Base-by-base conservation (phyloP, 2,113 vertebrate species). In the Hippocampus comes region DNA sequence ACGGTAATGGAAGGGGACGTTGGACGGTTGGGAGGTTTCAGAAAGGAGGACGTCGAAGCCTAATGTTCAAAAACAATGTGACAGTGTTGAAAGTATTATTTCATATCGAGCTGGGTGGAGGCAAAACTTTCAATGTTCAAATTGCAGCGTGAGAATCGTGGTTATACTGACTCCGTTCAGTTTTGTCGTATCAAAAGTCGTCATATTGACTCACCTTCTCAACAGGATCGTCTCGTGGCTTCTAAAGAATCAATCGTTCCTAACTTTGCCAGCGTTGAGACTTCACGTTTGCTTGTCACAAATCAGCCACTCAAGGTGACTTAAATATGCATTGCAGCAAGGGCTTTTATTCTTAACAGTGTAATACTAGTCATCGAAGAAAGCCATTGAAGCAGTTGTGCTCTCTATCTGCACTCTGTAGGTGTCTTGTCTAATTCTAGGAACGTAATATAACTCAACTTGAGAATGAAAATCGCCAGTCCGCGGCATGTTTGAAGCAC, bases 261-360 rank as follows among this genome's bases (percentile, higher is more conserved):
- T 63, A 9, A 41, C 21, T 71, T 74, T 73, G 67, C 79, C 17
- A 38, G 34, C 18, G 34, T 34, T 60, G 11, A 25, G 9, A 61
- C 10, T n/a, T 84, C 71, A 73, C 53, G 42, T 79, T 56, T 82
- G 61, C 83, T 82, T n/a, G 46, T 66, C 14, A 48, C 10, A 65
- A 38, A 46, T 64, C 75, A 80, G 69, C 77, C 80, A 80, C 73
- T 71, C 61, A 83, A 78, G 81, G 75, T 84, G 84, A 88, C 76
- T 84, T 84, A 78, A 88, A 90, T 92, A 93, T 92, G 91, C 91
- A 92, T 85, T 81, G 90, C 73, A 89, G 89, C 87, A 93, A 92
- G 92, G 92, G 92, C 91, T 93, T 88, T 82, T 83, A 84, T 74
- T 82, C 80, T 73, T 38, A 38, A 80, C 59, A 61, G 6, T 34